Evolutionary conservation across 1,140 invertebrate genomes (phyloP), one percentile per base, ranked within the genome.

Genomic region (Zaprionus lachaisei): DNA sequence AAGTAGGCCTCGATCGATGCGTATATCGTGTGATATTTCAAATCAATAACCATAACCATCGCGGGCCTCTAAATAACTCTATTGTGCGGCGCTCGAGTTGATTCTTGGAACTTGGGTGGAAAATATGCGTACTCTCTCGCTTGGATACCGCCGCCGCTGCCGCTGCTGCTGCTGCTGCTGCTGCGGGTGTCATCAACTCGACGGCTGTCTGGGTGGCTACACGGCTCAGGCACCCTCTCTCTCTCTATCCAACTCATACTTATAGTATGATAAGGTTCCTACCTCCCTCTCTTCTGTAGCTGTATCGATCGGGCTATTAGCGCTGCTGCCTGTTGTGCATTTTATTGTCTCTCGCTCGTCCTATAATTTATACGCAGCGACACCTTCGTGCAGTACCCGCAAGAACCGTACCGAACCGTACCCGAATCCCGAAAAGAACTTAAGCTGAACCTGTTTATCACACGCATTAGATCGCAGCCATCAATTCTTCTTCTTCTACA

Each of bases 351-450:
- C 26, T 64, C 47, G 20, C 20, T 70, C 78, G 67, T 72, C 63
- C 72, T 79, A 85, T 91, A 90, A 91, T 84, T 90, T 90, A 90
- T 91, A 89, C 63, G 82, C 76, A 82, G 85, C 85, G 85, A 89
- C 85, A 89, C 85, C 85, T 89, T 70, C 62, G 38, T 44, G 41
- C n/a, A 47, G 41, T 47, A 15, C 37, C n/a, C 7, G 17, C 41
- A 12, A 38, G 37, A 38, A 38, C 14, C 37, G 14, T 38, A 38
- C n/a, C 37, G 31, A 57, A 55, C 12, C 12, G 24, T 57, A 72
- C 56, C 51, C n/a, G 41, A 58, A 65, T 12, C 12, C 80, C 67
- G 71, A 64, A 72, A 67, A 56, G 62, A 67, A 75, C 79, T 12
- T 37, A 65, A 47, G 20, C 55, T 64, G 79, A 90, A 90, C 85